phyloP scores from a whole-genome alignment of 2,888 invertebrate genomes.

The Tachina fera region DNA sequence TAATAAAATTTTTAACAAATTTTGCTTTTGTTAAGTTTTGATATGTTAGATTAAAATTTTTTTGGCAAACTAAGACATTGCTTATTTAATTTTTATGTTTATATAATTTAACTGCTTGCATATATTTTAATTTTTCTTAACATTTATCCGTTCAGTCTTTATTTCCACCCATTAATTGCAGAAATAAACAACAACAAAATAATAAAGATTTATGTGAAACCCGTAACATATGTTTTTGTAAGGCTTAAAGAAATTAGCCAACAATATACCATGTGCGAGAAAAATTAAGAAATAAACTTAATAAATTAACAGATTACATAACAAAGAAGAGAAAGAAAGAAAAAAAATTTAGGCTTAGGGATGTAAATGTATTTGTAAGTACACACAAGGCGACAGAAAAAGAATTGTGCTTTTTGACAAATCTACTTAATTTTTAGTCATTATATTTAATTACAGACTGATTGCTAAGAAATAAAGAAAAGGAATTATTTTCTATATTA shows the following conservation, averaged over 20 bases:
- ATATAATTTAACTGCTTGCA: conserved; percentile 28
- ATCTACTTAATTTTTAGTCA: neutral
- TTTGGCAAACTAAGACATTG: conserved; percentile 15
- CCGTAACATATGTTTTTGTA: conserved; percentile 56
- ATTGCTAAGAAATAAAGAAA: conserved; percentile 10
- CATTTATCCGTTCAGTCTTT: neutral
- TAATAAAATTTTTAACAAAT: too few species aligned
- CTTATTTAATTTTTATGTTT: conserved; percentile 29
- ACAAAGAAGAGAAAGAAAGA: conserved; percentile 2
- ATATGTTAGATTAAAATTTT: too few species aligned
- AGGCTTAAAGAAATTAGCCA: conserved; percentile 43
- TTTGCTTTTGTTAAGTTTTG: too few species aligned
- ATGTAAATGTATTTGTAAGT: neutral
- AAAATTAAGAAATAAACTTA: neutral
- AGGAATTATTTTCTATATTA: neutral
- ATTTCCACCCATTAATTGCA: conserved; percentile 33
- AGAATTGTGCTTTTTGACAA: neutral
- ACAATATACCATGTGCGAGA: neutral
- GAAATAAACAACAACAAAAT: conserved; percentile 48
- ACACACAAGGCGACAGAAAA: neutral
- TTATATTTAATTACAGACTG: conserved; percentile 32
- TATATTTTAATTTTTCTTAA: neutral
- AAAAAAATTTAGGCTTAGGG: neutral
- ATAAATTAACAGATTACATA: conserved; percentile 36
- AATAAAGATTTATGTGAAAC: conserved; percentile 67